A percentile compares a stretch with the other conserved stretches of the same genome.
Conservation (phyloP, 1,140 invertebrate genomes). For the Diabrotica virgifera region DNA sequence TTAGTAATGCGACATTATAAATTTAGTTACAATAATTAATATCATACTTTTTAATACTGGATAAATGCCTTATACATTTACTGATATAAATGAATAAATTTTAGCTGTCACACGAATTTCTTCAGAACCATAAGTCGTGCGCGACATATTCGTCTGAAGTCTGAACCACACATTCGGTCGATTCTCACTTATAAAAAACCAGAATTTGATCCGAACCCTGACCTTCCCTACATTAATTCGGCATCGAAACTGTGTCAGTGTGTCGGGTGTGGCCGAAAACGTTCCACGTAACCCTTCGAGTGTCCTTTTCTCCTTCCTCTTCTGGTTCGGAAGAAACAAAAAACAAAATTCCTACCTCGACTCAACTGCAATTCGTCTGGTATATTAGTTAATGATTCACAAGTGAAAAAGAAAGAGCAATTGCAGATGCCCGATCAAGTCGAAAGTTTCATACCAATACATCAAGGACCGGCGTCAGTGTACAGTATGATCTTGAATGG, state of each 20-base stretch:
- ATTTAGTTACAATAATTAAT: no score
- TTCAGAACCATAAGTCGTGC: no score
- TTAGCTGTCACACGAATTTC: no score
- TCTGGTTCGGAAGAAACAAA: slow-evolving; percentile 6
- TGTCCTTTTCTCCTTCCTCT: background rate
- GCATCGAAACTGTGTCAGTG: slow-evolving; percentile 32
- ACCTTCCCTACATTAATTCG: slow-evolving; percentile 1
- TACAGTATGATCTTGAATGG: no score
- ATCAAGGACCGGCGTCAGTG: no score
- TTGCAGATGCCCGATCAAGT: background rate
- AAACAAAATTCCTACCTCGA: background rate
- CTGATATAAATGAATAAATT: no score
- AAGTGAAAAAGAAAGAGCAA: background rate
- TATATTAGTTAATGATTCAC: background rate
- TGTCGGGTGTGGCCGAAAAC: slow-evolving; percentile 22
- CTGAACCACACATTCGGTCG: no score
- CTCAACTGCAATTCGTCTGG: background rate
- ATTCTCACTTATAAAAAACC: no score
- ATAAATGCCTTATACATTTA: no score
- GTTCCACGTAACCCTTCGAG: slow-evolving; percentile 10
- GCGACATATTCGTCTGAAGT: no score
- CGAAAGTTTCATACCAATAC: background rate
- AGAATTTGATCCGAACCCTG: slow-evolving; percentile 1
- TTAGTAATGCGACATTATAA: no score
- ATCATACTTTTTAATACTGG: no score